A percentile compares a stretch with the other conserved stretches of the same genome.
Evolutionary conservation across 2,797 vertebrate species (phyloP).

Genomic region (Sternotherus odoratus): DNA sequence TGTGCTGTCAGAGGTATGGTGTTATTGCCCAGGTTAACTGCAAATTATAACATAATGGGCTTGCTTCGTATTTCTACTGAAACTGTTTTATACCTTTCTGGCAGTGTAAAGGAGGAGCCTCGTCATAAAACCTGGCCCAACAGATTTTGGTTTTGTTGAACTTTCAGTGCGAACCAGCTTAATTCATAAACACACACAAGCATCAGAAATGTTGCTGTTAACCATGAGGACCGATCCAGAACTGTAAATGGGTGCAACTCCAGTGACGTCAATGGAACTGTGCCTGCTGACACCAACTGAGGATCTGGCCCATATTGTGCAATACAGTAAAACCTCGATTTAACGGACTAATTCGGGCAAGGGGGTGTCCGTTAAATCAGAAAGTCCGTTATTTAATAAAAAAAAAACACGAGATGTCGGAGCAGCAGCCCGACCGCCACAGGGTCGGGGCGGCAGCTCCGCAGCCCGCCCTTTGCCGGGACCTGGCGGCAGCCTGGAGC

Average conservation of each 20-base stretch:
- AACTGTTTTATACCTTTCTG: neutral
- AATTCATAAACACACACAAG: neutral
- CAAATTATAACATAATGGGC: neutral
- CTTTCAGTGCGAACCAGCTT: neutral
- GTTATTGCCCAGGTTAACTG: neutral
- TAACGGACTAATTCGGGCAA: no score
- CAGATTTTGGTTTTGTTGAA: neutral
- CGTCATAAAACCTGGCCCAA: neutral
- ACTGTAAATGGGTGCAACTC: neutral
- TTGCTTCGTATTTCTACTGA: neutral
- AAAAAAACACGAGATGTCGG: no score
- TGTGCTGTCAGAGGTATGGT: neutral
- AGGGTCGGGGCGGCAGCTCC: no score
- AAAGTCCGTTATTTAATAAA: no score
- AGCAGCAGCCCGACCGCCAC: no score
- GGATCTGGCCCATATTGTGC: neutral
- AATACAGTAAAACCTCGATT: no score
- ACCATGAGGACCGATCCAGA: neutral
- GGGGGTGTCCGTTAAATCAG: no score
- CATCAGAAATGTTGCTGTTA: neutral
- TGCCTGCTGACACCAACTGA: neutral
- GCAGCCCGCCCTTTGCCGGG: no score
- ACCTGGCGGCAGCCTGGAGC: no score
- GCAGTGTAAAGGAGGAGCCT: fast-evolving
- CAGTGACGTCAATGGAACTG: neutral